phyloP scores from a whole-genome alignment of 2,113 vertebrate genomes.

The Eurypyga helias region DNA sequence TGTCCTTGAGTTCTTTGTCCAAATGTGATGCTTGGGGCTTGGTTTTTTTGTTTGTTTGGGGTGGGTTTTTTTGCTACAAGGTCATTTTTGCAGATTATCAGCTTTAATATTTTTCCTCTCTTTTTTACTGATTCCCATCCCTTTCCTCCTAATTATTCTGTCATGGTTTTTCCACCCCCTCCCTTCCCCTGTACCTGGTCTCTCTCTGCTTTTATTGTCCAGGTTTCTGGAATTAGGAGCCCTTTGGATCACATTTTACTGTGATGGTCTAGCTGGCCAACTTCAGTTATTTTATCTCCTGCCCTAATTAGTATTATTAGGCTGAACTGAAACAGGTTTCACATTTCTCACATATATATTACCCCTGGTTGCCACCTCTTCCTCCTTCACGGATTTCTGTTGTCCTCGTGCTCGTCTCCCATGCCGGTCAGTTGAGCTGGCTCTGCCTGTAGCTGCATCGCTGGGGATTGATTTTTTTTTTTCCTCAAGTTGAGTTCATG shows the following conservation, averaged over 20 bases:
- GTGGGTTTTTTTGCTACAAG: neutral
- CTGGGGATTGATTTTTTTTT: neutral
- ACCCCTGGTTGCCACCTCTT: neutral
- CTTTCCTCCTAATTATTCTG: neutral
- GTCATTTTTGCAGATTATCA: neutral
- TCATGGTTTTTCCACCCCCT: neutral
- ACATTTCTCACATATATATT: neutral
- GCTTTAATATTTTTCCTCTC: neutral
- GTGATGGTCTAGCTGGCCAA: neutral
- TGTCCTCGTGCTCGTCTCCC: neutral
- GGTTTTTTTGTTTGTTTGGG: too few relatives aligned
- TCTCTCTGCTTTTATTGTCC: neutral
- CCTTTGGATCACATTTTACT: neutral
- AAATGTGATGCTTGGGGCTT: neutral
- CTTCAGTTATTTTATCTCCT: neutral
- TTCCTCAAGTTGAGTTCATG: neutral
- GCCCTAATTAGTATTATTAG: neutral
- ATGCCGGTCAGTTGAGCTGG: rapidly evolving
- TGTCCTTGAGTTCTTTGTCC: neutral
- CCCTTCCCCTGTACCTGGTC: neutral
- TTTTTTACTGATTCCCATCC: neutral
- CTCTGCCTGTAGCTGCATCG: rapidly evolving
- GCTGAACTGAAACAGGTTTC: neutral
- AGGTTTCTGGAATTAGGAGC: neutral
- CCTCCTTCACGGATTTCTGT: neutral